Percentiles rank a stretch among this genome's conserved stretches.
Evolutionary conservation across 2,888 invertebrate species (phyloP).

Genomic region (Stenodera caucasica): DNA sequence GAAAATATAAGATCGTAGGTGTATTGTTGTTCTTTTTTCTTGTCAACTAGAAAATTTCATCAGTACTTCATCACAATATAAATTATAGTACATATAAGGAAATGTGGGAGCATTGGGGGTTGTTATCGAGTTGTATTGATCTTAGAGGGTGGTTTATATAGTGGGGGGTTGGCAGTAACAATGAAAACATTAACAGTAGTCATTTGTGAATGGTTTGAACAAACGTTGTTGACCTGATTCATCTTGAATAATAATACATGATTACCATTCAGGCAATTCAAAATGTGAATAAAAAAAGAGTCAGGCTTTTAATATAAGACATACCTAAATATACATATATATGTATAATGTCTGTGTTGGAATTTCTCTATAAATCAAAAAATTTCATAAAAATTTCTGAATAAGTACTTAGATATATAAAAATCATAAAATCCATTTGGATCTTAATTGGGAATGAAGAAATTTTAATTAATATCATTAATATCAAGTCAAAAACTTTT

Average conservation of each 20-base stretch:
- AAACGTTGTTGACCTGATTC: not conserved
- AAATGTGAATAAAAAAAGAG: too few species aligned
- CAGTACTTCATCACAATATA: not conserved
- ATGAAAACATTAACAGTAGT: not conserved
- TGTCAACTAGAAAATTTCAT: not conserved
- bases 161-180: not conserved
- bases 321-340: too few species aligned
- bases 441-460: too few species aligned
- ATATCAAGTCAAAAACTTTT: too few species aligned
- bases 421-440: too few species aligned
- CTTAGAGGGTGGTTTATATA: not conserved
- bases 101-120: not conserved
- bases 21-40: not conserved
- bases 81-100: not conserved
- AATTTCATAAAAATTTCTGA: not conserved
- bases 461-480: too few species aligned
- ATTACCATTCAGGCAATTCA: too few species aligned
- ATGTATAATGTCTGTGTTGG: not conserved
- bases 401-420: too few species aligned
- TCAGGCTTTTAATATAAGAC: too few species aligned
- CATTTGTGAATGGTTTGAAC: not conserved
- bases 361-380: not conserved
- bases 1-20: not conserved
- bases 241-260: too few species aligned
- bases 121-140: not conserved